Conservation (phyloP, 1,140 invertebrate genomes). For the Macrotrachela quadricornifera region DNA sequence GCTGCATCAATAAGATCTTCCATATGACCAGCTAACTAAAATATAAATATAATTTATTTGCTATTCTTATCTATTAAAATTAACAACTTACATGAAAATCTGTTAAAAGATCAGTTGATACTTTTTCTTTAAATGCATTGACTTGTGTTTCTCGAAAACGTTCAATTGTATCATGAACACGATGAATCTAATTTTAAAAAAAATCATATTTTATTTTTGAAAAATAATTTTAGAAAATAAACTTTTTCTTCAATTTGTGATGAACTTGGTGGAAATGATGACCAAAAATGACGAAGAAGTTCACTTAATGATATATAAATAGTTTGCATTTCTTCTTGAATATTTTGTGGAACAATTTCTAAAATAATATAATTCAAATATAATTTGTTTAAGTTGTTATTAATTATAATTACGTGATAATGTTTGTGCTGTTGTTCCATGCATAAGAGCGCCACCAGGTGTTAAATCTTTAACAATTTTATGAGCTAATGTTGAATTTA, state of each 20-base stretch:
- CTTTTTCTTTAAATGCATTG: too few species aligned
- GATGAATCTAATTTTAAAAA: too few species aligned
- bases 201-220: neutral
- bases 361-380: neutral
- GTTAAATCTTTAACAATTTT: conserved; percentile 2
- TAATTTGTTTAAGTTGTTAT: neutral
- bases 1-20: too few species aligned
- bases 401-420: neutral
- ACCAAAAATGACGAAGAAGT: conserved; percentile 1
- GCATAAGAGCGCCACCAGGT: conserved; percentile 4
- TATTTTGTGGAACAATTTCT: neutral
- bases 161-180: too few species aligned
- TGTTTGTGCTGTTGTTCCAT: conserved; percentile 3
- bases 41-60: too few species aligned
- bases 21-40: too few species aligned
- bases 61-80: too few species aligned
- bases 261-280: conserved; percentile 6
- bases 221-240: neutral
- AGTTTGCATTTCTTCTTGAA: conserved; percentile 3
- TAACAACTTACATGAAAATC: too few species aligned
- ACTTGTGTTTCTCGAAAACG: too few species aligned
- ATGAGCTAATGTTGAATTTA: neutral
- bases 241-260: neutral
- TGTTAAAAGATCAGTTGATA: too few species aligned
- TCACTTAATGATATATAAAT: conserved; percentile 4